These are phyloP conservation scores for Cephalophus harveyi DNA, from an alignment of 2,113 vertebrate genomes.

Conservation along the genomic window DNA sequence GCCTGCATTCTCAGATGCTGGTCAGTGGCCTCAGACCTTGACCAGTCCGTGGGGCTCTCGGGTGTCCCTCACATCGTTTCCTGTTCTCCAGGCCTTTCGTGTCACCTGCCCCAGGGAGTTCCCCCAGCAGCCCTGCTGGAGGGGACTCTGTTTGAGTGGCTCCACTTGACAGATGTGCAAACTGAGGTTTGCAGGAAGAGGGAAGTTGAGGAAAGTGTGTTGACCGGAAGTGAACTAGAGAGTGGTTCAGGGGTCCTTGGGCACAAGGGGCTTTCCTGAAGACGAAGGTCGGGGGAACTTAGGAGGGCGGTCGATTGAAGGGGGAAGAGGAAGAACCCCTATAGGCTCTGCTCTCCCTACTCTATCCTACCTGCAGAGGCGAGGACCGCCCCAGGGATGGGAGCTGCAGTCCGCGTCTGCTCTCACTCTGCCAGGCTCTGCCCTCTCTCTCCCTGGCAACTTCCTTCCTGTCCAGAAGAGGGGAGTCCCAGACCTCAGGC, in stretches of 20 bases:
- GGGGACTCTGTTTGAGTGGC: not conserved
- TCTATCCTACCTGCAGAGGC: not conserved
- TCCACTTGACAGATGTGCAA: not conserved
- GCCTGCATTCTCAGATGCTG: not conserved
- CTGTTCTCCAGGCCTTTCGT: conserved; percentile 2
- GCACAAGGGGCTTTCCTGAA: not conserved
- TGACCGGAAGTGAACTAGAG: not conserved
- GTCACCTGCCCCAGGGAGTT: conserved; percentile 9
- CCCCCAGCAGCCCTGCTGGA: conserved; percentile 15
- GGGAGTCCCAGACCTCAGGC: not conserved
- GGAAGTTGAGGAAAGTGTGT: not conserved
- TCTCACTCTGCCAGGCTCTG: not conserved
- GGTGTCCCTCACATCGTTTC: not conserved
- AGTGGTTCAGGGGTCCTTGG: not conserved
- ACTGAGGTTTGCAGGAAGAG: not conserved
- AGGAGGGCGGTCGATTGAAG: not conserved
- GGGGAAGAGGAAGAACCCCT: not conserved
- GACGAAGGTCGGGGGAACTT: not conserved
- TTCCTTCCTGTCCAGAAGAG: not conserved
- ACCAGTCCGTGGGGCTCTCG: accelerated
- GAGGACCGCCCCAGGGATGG: accelerated
- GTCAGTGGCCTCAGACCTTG: not conserved
- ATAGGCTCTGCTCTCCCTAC: not conserved
- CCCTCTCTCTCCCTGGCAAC: not conserved
- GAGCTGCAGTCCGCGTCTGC: not conserved